Percentiles rank a stretch among this genome's conserved stretches.
These are phyloP conservation scores for Torymus tubicola DNA, from an alignment of 2,888 invertebrate genomes.

Conservation along the genomic window DNA sequence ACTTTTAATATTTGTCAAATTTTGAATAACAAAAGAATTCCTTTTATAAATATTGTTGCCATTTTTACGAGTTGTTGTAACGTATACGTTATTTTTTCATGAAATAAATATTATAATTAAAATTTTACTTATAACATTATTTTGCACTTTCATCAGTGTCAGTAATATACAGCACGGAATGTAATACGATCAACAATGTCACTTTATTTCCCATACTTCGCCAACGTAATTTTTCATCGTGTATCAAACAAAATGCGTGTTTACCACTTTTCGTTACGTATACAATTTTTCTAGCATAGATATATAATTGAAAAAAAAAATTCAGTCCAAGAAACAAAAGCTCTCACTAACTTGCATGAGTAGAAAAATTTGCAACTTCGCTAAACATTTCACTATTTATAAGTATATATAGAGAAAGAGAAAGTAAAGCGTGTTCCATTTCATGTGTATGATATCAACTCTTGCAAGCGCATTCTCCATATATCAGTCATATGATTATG, in stretches of 20 bases:
- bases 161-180: no score
- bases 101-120: no score
- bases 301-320: conserved; percentile 12
- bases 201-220: no score
- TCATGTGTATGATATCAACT: conserved; percentile 35
- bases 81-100: no score
- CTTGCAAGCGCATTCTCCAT: conserved; percentile 58
- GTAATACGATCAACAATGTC: no score
- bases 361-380: conserved; percentile 1
- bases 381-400: conserved; percentile 39
- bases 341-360: conserved; percentile 50
- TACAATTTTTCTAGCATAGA: neutral
- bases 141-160: no score
- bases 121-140: no score
- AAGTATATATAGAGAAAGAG: conserved; percentile 9
- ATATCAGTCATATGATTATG: conserved; percentile 36
- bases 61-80: no score
- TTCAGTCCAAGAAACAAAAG: conserved; percentile 18
- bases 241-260: neutral
- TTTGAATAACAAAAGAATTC: no score
- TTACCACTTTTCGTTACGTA: conserved; percentile 2
- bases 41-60: no score
- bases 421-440: conserved; percentile 58
- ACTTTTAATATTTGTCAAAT: no score
- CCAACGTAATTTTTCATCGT: no score